phyloP scores from a whole-genome alignment of 2,113 vertebrate species.

The Chamaea fasciata region DNA sequence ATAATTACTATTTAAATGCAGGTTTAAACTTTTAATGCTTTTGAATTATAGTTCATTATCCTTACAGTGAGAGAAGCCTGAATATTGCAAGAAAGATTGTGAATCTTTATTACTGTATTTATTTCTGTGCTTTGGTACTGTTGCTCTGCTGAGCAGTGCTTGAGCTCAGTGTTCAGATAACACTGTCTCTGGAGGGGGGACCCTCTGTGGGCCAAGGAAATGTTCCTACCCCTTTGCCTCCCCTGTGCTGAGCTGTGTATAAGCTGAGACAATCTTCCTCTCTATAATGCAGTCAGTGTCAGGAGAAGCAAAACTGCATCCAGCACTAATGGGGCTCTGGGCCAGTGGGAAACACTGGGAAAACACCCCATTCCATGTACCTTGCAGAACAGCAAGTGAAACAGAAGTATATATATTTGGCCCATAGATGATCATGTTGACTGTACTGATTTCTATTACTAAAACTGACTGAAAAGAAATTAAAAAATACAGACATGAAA shows the following conservation, averaged over 20 bases:
- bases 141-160: background rate
- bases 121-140: background rate
- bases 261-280: background rate
- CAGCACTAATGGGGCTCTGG: background rate
- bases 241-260: background rate
- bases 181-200: background rate
- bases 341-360: background rate
- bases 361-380: background rate
- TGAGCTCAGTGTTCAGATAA: background rate
- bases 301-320: background rate
- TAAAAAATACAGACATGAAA: background rate
- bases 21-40: constrained; percentile 2
- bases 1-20: constrained; percentile 32
- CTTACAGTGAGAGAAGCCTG: background rate
- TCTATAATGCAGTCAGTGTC: background rate
- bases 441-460: background rate
- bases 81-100: background rate
- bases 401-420: background rate
- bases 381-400: background rate
- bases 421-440: background rate
- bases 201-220: rapidly evolving
- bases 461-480: background rate
- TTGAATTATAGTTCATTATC: constrained; percentile 33
- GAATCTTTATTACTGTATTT: background rate
- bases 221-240: background rate